phyloP scores from a whole-genome alignment of 2,113 vertebrate genomes.

The Sterrhoptilus dennistouni region DNA sequence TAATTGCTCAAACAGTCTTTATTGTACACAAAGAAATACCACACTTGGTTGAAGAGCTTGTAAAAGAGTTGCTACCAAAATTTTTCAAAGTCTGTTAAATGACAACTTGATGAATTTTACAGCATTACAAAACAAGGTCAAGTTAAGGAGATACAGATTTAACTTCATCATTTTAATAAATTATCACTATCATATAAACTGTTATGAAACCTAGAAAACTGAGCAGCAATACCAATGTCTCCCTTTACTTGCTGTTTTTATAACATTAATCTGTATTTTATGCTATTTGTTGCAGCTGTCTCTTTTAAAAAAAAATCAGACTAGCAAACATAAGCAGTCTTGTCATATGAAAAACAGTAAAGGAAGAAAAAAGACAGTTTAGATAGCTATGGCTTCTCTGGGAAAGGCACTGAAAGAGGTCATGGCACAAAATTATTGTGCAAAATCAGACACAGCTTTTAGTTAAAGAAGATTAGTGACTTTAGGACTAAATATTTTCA shows the following conservation, averaged over 20 bases:
- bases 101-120: background rate
- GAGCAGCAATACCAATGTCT: background rate
- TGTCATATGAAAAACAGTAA: background rate
- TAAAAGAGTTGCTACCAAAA: background rate
- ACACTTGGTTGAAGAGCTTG: background rate
- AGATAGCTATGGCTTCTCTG: background rate
- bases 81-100: background rate
- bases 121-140: background rate
- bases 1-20: background rate
- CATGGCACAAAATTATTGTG: background rate
- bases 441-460: background rate
- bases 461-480: background rate
- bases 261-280: background rate
- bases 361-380: background rate
- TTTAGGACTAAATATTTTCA: background rate
- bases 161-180: background rate
- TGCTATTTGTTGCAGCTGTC: background rate
- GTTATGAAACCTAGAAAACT: background rate
- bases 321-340: background rate
- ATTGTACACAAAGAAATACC: background rate
- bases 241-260: background rate
- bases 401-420: background rate
- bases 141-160: background rate
- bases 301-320: background rate
- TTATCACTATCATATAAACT: background rate